phyloP scores from a whole-genome alignment of 2,113 vertebrate genomes.

The Erpornis zantholeuca region DNA sequence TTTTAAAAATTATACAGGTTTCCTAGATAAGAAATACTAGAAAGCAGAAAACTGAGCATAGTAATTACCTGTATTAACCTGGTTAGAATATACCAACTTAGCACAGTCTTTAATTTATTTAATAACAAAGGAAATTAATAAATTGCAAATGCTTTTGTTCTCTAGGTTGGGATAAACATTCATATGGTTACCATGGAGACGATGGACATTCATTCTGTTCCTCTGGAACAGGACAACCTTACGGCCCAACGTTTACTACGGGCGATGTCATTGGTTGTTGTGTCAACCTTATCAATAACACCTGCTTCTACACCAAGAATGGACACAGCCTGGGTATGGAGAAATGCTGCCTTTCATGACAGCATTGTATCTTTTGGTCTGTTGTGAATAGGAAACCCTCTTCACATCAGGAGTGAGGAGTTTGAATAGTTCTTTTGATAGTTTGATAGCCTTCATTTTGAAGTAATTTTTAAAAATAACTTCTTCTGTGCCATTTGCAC shows the following conservation, averaged over 20 bases:
- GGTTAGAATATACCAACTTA: background rate
- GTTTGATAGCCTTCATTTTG: background rate
- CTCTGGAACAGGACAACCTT: slow-evolving; percentile 84
- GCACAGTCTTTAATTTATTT: background rate
- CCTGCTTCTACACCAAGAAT: slow-evolving; percentile 87
- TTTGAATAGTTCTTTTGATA: background rate
- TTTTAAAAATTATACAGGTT: background rate
- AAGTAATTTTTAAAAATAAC: background rate
- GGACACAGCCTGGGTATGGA: slow-evolving; percentile 84
- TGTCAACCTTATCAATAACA: slow-evolving; percentile 86
- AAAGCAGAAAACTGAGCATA: background rate
- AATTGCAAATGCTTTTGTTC: slow-evolving; percentile 51
- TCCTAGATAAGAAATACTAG: background rate
- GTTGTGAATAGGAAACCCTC: background rate
- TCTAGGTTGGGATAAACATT: slow-evolving; percentile 86
- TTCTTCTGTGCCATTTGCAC: background rate
- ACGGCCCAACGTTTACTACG: slow-evolving; percentile 83
- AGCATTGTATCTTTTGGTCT: background rate
- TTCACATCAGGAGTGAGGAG: background rate
- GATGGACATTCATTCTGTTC: slow-evolving; percentile 87
- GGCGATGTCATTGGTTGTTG: slow-evolving; percentile 86
- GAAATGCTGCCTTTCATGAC: background rate
- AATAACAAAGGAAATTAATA: background rate
- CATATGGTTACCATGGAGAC: slow-evolving; percentile 86
- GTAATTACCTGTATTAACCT: background rate